Evolutionary conservation across 2,888 invertebrate genomes (phyloP).

Genomic region (Adelognathus sp.): DNA sequence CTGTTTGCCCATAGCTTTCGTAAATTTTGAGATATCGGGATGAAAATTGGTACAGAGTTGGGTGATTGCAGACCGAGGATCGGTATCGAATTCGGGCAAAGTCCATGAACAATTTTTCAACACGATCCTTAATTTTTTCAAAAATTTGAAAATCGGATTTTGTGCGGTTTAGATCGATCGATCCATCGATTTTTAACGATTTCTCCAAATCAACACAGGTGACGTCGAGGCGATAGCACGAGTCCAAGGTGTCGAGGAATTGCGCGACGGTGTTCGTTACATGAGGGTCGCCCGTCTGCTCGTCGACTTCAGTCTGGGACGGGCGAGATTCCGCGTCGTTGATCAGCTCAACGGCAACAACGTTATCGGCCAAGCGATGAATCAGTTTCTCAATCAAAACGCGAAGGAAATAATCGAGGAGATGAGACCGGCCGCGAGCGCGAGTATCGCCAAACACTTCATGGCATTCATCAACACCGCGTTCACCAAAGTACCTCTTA

Average conservation of each 20-base stretch:
- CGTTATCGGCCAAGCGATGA: constrained; percentile 91
- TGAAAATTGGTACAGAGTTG: too few relatives aligned
- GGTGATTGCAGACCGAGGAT: too few relatives aligned
- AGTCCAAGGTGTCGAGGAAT: constrained; percentile 87
- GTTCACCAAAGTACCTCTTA: constrained; percentile 87
- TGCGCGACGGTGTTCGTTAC: constrained; percentile 84
- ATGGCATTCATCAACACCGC: constrained; percentile 88
- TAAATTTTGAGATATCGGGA: too few relatives aligned
- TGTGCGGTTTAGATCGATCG: too few relatives aligned
- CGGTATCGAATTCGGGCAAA: too few relatives aligned
- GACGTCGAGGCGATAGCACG: constrained; percentile 88
- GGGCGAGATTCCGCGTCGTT: constrained; percentile 87
- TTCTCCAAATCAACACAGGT: too few relatives aligned
- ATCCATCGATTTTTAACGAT: too few relatives aligned
- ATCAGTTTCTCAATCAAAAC: constrained; percentile 91
- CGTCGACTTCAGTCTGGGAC: constrained; percentile 88
- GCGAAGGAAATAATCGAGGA: constrained; percentile 91
- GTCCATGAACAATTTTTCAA: too few relatives aligned
- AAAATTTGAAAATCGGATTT: too few relatives aligned
- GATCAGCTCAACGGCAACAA: constrained; percentile 90
- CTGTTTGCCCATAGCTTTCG: too few relatives aligned
- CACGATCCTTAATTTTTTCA: too few relatives aligned
- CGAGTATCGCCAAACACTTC: constrained; percentile 88
- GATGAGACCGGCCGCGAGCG: constrained; percentile 90
- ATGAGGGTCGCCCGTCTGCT: constrained; percentile 87